Evolutionary conservation across 1,140 invertebrate genomes (phyloP).

Genomic region (Bombus waltoni): DNA sequence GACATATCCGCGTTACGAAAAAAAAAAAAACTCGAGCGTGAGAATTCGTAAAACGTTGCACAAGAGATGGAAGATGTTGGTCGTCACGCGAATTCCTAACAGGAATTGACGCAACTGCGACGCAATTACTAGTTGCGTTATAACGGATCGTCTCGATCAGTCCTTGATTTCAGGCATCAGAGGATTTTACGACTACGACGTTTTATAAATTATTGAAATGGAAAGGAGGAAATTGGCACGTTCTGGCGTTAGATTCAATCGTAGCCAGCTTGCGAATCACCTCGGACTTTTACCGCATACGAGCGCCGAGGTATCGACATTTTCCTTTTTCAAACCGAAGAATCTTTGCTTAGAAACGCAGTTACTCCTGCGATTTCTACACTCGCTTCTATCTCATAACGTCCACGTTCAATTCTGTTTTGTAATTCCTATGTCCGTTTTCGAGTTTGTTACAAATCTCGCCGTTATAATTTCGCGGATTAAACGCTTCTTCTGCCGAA

Average conservation of each 20-base stretch:
- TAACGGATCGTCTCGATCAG: slow-evolving; percentile 19
- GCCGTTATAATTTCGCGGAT: too few relatives aligned
- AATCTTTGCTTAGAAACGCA: not conserved
- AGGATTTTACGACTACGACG: slow-evolving; percentile 3
- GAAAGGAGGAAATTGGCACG: slow-evolving; percentile 29
- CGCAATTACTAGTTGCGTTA: not conserved
- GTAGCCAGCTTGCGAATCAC: not conserved
- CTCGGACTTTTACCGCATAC: not conserved
- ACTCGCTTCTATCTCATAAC: not conserved
- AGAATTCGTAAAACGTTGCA: not conserved
- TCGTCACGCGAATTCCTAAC: slow-evolving; percentile 30
- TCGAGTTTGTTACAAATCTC: too few relatives aligned
- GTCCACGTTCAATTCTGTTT: too few relatives aligned
- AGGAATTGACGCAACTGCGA: slow-evolving; percentile 33
- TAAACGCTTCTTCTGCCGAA: too few relatives aligned
- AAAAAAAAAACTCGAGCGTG: too few relatives aligned
- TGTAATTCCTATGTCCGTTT: too few relatives aligned
- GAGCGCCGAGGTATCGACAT: not conserved
- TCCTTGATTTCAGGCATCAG: not conserved
- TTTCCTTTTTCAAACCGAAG: not conserved
- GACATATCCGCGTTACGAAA: too few relatives aligned
- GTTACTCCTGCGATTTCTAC: not conserved
- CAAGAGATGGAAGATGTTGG: not conserved
- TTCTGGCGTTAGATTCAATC: not conserved
- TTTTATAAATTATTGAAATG: slow-evolving; percentile 34